Conservation (phyloP, 2,888 invertebrate species). For the Xestobium rufovillosum region DNA sequence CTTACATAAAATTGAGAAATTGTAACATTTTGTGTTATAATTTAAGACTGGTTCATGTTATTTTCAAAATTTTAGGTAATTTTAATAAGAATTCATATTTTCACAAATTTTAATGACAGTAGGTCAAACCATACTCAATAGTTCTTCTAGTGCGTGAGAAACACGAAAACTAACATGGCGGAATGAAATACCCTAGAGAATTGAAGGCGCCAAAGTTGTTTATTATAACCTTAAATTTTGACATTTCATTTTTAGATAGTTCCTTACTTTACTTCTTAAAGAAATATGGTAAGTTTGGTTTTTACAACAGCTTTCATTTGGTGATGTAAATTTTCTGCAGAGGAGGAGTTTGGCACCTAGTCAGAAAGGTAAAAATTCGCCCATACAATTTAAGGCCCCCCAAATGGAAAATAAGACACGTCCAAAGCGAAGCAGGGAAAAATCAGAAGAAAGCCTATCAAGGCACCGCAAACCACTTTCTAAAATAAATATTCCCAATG, state of each 20-base stretch:
- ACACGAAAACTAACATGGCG: too few relatives aligned
- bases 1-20: slow-evolving; percentile 17
- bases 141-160: slow-evolving; percentile 11
- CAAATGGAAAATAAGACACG: not conserved
- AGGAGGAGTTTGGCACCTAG: slow-evolving; percentile 5
- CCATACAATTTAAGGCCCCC: too few relatives aligned
- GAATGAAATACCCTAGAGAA: too few relatives aligned
- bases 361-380: slow-evolving; percentile 4
- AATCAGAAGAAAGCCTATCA: not conserved
- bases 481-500: slow-evolving; percentile 33
- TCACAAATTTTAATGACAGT: not conserved
- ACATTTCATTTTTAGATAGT: too few relatives aligned
- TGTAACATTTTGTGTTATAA: slow-evolving; percentile 14
- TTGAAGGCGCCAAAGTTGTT: too few relatives aligned
- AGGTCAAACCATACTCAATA: not conserved
- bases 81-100: not conserved
- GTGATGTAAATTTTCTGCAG: slow-evolving; percentile 2
- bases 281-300: too few relatives aligned
- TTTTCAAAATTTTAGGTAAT: not conserved
- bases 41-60: not conserved
- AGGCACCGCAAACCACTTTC: slow-evolving; percentile 26
- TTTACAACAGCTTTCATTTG: too few relatives aligned
- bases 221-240: too few relatives aligned
- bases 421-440: slow-evolving; percentile 1
- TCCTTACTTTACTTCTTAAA: too few relatives aligned